A percentile compares a stretch with the other conserved stretches of the same genome.
phyloP scores from a whole-genome alignment of 2,113 vertebrate species.

The Rhea americana region DNA sequence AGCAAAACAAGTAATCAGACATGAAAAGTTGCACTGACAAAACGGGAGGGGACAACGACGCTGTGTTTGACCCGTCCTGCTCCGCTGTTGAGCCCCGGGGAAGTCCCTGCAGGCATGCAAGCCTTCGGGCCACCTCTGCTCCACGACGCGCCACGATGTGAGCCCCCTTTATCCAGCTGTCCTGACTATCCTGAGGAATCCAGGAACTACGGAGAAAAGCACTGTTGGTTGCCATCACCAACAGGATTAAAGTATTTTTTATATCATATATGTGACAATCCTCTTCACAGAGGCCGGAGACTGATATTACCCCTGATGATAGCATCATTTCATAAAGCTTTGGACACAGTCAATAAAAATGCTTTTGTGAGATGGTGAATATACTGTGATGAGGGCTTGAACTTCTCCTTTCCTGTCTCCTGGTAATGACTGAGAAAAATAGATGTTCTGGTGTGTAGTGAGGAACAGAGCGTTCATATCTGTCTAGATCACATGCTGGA shows the following conservation, averaged over 20 bases:
- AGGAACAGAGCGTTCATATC: neutral
- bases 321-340: neutral
- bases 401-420: neutral
- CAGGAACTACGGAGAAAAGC: neutral
- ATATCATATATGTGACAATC: neutral
- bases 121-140: neutral
- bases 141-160: fast-evolving
- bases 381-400: neutral
- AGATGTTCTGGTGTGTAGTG: neutral
- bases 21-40: neutral
- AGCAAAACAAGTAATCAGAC: neutral
- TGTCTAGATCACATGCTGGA: neutral
- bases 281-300: neutral
- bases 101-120: neutral
- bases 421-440: neutral
- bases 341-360: neutral
- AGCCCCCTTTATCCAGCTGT: neutral
- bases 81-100: neutral
- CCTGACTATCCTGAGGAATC: neutral
- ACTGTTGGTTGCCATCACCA: neutral
- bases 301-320: neutral
- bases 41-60: neutral
- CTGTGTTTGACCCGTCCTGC: neutral
- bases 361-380: neutral
- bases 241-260: neutral